These are phyloP conservation scores for Phymastichus coffea DNA, from an alignment of 1,140 invertebrate genomes.

Conservation along the genomic window DNA sequence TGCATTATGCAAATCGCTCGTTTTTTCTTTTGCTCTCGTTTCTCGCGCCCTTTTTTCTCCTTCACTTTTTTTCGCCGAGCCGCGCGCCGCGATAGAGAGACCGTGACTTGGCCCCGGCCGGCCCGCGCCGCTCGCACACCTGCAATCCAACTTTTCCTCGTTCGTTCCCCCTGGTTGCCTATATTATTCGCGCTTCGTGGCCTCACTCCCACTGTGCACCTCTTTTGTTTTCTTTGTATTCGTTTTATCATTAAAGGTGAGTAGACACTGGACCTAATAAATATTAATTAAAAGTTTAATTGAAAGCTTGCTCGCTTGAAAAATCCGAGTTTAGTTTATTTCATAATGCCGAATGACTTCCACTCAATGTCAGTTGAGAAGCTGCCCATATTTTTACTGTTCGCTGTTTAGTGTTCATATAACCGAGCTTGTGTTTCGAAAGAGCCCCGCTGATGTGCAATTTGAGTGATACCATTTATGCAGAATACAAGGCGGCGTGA, in stretches of 20 bases:
- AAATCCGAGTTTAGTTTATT: too few species aligned
- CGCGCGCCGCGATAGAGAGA: neutral
- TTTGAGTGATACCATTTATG: too few species aligned
- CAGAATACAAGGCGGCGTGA: too few species aligned
- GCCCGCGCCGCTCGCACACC: neutral
- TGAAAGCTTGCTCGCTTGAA: too few species aligned
- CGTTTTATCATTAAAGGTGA: neutral
- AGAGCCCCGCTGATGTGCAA: too few species aligned
- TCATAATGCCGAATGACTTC: too few species aligned
- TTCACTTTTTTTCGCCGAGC: too few species aligned
- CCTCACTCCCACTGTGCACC: neutral
- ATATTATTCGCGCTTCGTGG: constrained; percentile 10
- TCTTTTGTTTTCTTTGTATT: neutral
- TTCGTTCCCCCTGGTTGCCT: constrained; percentile 1
- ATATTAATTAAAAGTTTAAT: constrained; percentile 19
- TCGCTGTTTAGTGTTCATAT: too few species aligned
- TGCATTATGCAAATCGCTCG: constrained; percentile 29
- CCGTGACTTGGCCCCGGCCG: neutral
- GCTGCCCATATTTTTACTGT: too few species aligned
- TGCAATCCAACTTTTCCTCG: neutral
- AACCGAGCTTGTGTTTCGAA: too few species aligned
- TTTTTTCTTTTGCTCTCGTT: constrained; percentile 14
- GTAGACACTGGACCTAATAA: neutral
- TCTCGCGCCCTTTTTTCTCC: too few species aligned
- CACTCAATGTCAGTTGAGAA: too few species aligned